These are phyloP conservation scores for Protobothrops flavoviridis DNA, from an alignment of 2,113 vertebrate species.

Conservation along the genomic window DNA sequence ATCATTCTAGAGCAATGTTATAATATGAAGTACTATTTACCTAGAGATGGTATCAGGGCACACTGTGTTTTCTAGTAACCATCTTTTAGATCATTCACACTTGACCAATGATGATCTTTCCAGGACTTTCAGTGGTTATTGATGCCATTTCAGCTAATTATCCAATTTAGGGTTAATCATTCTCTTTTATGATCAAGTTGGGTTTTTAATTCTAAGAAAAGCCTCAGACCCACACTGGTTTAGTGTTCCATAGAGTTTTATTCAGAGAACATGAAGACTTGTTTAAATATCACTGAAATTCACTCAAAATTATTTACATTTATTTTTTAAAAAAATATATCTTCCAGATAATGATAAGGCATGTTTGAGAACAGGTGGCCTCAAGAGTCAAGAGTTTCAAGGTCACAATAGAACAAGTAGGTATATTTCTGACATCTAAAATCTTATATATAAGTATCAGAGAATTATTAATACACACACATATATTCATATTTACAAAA, in stretches of 20 bases:
- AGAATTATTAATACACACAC: neutral
- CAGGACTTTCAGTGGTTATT: neutral
- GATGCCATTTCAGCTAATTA: neutral
- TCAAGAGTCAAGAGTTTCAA: constrained; percentile 24
- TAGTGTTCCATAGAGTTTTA: neutral
- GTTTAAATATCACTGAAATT: neutral
- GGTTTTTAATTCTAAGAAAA: constrained; percentile 4
- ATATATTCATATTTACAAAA: neutral
- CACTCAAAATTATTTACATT: neutral
- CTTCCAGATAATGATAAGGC: constrained; percentile 32
- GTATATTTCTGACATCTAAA: constrained; percentile 13
- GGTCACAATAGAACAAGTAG: constrained; percentile 29
- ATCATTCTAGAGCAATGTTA: neutral
- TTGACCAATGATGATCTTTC: neutral
- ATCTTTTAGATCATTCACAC: constrained; percentile 2
- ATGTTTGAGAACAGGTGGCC: constrained; percentile 7
- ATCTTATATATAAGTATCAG: neutral
- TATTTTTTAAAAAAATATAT: neutral
- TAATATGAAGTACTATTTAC: neutral
- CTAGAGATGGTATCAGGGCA: neutral
- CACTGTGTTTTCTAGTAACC: neutral
- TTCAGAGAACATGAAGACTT: neutral
- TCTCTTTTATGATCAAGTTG: neutral
- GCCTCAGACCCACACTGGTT: neutral
- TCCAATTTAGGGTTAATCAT: constrained; percentile 9